A percentile compares a stretch with the other conserved stretches of the same genome.
Evolutionary conservation across 1,140 invertebrate species (phyloP).

Genomic region (Pseudomyrmex pallidus): DNA sequence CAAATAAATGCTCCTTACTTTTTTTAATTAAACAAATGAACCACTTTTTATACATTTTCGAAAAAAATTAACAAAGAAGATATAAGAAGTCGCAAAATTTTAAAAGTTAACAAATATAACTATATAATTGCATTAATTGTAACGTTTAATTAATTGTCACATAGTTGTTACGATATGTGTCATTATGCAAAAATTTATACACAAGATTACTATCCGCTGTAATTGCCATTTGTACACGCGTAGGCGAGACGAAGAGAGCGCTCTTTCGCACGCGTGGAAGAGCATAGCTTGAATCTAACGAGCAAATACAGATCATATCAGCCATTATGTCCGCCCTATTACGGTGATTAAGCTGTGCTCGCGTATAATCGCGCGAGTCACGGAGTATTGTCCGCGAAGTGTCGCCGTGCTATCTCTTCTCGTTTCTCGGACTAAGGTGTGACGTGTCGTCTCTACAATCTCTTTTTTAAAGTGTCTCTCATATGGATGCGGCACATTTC

Average conservation of each 20-base stretch:
- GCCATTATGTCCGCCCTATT: conserved; percentile 68
- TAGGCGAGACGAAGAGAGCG: conserved; percentile 34
- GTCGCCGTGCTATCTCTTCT: conserved; percentile 65
- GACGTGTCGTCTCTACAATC: conserved; percentile 42
- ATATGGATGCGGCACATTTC: conserved; percentile 6
- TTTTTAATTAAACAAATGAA: neutral
- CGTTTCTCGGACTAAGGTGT: conserved; percentile 35
- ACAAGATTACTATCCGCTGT: conserved; percentile 32
- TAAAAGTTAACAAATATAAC: conserved; percentile 3
- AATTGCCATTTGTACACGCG: conserved; percentile 49
- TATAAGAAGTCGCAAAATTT: neutral
- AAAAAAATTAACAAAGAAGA: neutral
- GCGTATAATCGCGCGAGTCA: conserved; percentile 70
- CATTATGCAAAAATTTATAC: conserved; percentile 41
- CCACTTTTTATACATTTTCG: neutral
- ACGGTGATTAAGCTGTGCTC: conserved; percentile 71
- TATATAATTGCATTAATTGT: conserved; percentile 31
- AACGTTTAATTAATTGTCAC: conserved; percentile 45
- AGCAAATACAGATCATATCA: conserved; percentile 68
- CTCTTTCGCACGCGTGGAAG: conserved; percentile 50
- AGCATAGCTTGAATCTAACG: conserved; percentile 65
- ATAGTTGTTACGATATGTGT: conserved; percentile 29
- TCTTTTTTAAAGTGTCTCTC: conserved; percentile 23
- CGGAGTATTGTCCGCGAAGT: conserved; percentile 66
- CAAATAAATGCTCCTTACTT: neutral